These are phyloP conservation scores for Alces alces DNA, from an alignment of 2,113 vertebrate genomes.

Conservation along the genomic window DNA sequence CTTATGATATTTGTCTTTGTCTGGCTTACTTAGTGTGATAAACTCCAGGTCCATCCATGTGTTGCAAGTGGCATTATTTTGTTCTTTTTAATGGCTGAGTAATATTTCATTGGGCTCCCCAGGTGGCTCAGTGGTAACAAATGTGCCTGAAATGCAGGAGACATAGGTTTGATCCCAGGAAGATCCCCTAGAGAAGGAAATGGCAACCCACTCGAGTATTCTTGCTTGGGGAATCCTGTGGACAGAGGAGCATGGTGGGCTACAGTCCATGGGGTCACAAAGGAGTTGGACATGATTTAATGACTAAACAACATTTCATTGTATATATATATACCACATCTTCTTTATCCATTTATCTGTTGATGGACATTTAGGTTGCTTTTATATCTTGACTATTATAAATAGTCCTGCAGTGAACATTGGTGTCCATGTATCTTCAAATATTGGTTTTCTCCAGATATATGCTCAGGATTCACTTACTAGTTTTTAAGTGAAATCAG, in stretches of 20 bases:
- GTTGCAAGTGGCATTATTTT: not conserved
- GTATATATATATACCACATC: not conserved
- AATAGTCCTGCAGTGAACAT: not conserved
- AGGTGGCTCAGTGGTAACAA: not conserved
- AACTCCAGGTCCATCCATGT: not conserved
- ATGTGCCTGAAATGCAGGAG: not conserved
- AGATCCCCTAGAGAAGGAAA: not conserved
- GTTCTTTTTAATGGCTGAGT: not conserved
- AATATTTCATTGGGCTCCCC: not conserved
- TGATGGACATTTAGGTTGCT: not conserved
- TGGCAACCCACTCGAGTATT: not conserved
- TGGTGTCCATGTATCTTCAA: not conserved
- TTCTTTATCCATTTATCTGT: not conserved
- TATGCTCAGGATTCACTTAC: not conserved
- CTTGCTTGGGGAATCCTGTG: not conserved
- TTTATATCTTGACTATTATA: not conserved
- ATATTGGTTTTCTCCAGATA: not conserved
- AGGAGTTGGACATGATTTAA: not conserved
- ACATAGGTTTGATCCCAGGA: not conserved
- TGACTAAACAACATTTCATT: not conserved
- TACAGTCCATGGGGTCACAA: not conserved
- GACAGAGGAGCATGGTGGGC: not conserved
- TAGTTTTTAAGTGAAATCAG: not conserved
- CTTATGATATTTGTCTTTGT: not conserved
- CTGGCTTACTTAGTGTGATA: not conserved